Conservation (phyloP, 2,797 vertebrate genomes). For the Xenops minutus region DNA sequence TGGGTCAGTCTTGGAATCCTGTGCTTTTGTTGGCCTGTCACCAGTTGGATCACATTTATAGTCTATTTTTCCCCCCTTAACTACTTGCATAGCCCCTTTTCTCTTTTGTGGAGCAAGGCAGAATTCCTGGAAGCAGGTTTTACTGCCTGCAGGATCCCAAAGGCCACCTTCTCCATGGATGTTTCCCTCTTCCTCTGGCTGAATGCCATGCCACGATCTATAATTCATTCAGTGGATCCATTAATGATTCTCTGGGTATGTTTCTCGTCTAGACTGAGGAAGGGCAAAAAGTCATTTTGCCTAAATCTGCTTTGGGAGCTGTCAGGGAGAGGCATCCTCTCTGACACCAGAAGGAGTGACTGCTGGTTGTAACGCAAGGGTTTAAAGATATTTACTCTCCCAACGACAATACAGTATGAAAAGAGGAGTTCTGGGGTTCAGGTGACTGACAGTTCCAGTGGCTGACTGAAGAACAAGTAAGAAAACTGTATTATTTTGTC, state of each 20-base stretch:
- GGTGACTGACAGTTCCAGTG: conserved; percentile 66
- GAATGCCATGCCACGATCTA: background rate
- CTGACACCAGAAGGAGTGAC: conserved; percentile 58
- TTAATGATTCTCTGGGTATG: conserved; percentile 25
- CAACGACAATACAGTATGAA: conserved; percentile 48
- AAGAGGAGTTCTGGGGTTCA: conserved; percentile 74
- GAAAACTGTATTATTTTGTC: background rate
- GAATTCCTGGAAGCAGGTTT: conserved; percentile 33
- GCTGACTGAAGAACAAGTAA: conserved; percentile 79
- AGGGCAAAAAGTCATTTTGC: conserved; percentile 54
- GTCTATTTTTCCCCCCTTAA: background rate
- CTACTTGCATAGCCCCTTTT: background rate
- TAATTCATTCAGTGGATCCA: background rate
- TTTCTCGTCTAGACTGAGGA: conserved; percentile 70
- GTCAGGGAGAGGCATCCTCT: conserved; percentile 62
- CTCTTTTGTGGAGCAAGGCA: conserved; percentile 22
- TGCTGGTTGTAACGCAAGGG: conserved; percentile 61
- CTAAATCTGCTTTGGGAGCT: conserved; percentile 21
- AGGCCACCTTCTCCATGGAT: background rate
- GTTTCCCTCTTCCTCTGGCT: background rate
- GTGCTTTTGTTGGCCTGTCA: conserved; percentile 62
- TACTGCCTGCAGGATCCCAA: background rate
- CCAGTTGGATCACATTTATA: background rate
- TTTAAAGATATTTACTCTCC: conserved; percentile 68
- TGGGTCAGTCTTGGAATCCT: conserved; percentile 20